A percentile compares a stretch with the other conserved stretches of the same genome.
These are phyloP conservation scores for Macrosteles quadrilineatus DNA, from an alignment of 1,140 invertebrate genomes.

Conservation along the genomic window DNA sequence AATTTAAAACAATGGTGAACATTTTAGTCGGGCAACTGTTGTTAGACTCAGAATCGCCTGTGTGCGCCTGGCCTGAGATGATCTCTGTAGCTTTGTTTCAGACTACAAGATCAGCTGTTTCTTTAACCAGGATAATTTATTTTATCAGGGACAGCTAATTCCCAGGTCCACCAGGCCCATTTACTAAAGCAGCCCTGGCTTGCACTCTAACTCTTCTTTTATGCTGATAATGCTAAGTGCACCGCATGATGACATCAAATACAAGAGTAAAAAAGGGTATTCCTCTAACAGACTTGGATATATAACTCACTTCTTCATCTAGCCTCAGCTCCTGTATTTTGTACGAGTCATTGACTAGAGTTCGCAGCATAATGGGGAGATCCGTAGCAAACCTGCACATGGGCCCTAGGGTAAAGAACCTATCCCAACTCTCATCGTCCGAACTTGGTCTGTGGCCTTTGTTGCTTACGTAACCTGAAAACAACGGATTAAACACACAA, in stretches of 20 bases:
- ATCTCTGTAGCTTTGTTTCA: too few species aligned
- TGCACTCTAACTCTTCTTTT: too few species aligned
- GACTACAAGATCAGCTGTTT: too few species aligned
- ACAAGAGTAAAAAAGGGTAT: neutral
- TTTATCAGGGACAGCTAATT: too few species aligned
- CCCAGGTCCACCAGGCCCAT: too few species aligned
- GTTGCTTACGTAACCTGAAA: slow-evolving; percentile 71
- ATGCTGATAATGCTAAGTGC: neutral
- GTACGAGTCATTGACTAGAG: slow-evolving; percentile 65
- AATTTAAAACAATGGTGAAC: too few species aligned
- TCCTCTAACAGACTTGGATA: neutral
- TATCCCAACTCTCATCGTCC: slow-evolving; percentile 62
- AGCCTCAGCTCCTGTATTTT: slow-evolving; percentile 61
- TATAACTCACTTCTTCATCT: slow-evolving; percentile 60
- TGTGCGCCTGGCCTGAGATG: too few species aligned
- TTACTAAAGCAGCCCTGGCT: too few species aligned
- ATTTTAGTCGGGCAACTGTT: too few species aligned
- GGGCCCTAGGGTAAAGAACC: slow-evolving; percentile 81
- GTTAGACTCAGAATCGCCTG: too few species aligned
- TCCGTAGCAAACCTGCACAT: slow-evolving; percentile 88
- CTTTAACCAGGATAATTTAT: too few species aligned
- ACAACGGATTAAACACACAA: too few species aligned
- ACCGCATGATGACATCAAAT: neutral
- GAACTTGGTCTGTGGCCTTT: slow-evolving; percentile 76
- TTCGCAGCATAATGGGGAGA: slow-evolving; percentile 70